These are phyloP conservation scores for Pelecanoides urinatrix DNA, from an alignment of 2,113 vertebrate genomes.

Conservation along the genomic window DNA sequence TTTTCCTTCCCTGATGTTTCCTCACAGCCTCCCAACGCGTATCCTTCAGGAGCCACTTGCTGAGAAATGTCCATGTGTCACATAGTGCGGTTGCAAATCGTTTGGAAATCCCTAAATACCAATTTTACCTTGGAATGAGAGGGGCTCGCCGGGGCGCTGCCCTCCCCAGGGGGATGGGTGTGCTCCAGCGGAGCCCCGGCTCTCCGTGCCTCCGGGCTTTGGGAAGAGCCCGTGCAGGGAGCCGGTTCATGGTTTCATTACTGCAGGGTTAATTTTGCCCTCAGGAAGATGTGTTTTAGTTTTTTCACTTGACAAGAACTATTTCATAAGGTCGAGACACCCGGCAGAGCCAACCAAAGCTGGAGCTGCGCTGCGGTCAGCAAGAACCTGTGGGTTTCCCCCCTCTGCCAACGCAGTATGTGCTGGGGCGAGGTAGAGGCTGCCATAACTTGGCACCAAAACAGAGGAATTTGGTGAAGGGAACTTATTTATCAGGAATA, in stretches of 20 bases:
- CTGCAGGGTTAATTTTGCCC: accelerated
- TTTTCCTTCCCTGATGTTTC: no score
- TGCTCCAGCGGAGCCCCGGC: accelerated
- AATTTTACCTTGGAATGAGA: accelerated
- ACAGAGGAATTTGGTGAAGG: not conserved
- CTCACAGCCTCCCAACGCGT: not conserved
- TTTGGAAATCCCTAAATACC: accelerated
- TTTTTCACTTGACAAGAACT: accelerated
- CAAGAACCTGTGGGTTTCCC: accelerated
- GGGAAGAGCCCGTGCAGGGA: not conserved
- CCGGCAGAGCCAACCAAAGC: not conserved
- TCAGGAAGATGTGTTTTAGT: accelerated
- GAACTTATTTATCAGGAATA: no score
- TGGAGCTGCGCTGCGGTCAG: accelerated
- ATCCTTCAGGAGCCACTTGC: not conserved
- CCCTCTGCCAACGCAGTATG: accelerated
- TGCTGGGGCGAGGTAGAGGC: accelerated
- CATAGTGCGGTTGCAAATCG: accelerated
- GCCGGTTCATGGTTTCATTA: accelerated
- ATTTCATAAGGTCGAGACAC: accelerated
- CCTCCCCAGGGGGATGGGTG: accelerated
- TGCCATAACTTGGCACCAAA: accelerated
- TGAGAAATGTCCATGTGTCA: accelerated
- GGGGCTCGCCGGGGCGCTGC: accelerated
- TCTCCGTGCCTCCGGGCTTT: accelerated